Evolutionary conservation across 92 coral and sea anemone genomes (phyloP), one percentile per base, ranked within the genome.

Genomic region (Desmophyllum pertusum): DNA sequence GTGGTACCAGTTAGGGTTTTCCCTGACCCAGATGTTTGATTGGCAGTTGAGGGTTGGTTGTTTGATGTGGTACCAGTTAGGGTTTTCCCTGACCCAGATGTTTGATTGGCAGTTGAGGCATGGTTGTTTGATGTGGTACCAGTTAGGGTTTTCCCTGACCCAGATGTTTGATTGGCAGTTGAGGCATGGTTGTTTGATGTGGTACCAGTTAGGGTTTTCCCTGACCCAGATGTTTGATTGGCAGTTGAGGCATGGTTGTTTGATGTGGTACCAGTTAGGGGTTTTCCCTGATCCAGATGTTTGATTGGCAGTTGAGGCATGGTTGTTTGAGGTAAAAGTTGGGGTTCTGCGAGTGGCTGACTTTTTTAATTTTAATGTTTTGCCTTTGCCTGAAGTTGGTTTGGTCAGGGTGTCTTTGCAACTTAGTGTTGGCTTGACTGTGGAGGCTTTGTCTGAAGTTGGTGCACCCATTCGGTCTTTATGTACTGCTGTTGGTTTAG

Each of bases 331-430:
- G 11, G 10, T 48, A 4, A 15, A 0, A 10, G 19, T 48, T 48
- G n/a, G n/a, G n/a, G n/a, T n/a, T n/a, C n/a, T n/a, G n/a, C n/a
- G n/a, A n/a, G n/a, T n/a, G n/a, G n/a, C n/a, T n/a, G n/a, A n/a
- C n/a, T n/a, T n/a, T n/a, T n/a, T n/a, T n/a, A n/a, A 65, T 30
- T 30, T 31, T 18, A 30, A 65, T 65, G 39, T 30, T 65, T 65
- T 65, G 39, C 27, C 71, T 64, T 64, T 29, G 19, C 70, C 70
- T 64, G 70, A 64, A 27, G 70, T 27, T 64, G n/a, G n/a, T n/a
- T n/a, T n/a, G n/a, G n/a, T n/a, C n/a, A n/a, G n/a, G n/a, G n/a
- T n/a, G n/a, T n/a, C n/a, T n/a, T n/a, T n/a, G n/a, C n/a, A n/a
- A n/a, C n/a, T n/a, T n/a, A n/a, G n/a, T n/a, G n/a, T n/a, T n/a